Base-by-base conservation (phyloP, 2,113 vertebrate species). In the Prolemur simus region DNA sequence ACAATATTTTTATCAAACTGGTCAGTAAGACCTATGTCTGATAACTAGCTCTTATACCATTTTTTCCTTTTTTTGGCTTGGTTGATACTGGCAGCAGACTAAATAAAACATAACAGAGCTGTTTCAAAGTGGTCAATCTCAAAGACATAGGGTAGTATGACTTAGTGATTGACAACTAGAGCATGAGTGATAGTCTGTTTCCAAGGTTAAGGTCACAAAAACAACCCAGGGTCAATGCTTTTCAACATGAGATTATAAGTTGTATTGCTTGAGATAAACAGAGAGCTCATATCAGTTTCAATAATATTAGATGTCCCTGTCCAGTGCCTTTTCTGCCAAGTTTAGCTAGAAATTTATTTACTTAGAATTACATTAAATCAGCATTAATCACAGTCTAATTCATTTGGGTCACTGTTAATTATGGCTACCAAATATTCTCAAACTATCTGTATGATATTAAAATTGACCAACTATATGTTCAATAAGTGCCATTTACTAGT, bases 281-380 rank as follows among this genome's bases (percentile, higher is more conserved):
- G 37, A 88, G 56, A 63, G 58, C 34, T 90, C 58, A n/a, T 42
- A 81, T 56, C 18, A 54, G 6, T 94, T 93, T 97, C 49, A 69
- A 27, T 60, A 89, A 47, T 74, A 87, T 63, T 77, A 49, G 39
- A 29, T 14, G 1, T 69, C n/a, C 8, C 37, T 1, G 6, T 74
- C 18, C 56, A 87, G 32, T 87, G 20, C 23, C 54, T 84, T 89
- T 45, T 80, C 52, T 80, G 29, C 8, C 18, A 92, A 76, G 29
- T n/a, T 87, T 73, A 89, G 3, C n/a, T 80, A 68, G 45, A 95
- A 87, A 94, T 64, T 87, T 92, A 94, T 90, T 90, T 92, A 86
- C 15, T 90, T 54, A 69, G 60, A 76, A 76, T 84, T 91, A 80
- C 6, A 56, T 96, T 66, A 89, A 91, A 17, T 49, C 18, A 73